Evolutionary conservation across 1,140 invertebrate species (phyloP), one percentile per base, ranked within the genome.

Genomic region (Brachionus plicatilis): DNA sequence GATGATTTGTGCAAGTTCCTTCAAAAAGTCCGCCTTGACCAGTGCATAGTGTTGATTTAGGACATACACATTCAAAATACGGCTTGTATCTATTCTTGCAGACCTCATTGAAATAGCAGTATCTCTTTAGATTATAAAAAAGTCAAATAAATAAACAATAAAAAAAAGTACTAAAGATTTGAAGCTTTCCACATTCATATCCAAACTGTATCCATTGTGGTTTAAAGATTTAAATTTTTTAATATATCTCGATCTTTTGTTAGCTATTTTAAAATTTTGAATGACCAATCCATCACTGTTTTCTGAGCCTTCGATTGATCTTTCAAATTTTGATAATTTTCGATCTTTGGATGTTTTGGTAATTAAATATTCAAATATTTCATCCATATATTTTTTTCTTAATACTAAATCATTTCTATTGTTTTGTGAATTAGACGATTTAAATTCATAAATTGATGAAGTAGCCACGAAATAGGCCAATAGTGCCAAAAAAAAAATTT

Each of bases 51-150:
- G 79, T 82, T 41, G 79, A 82, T 8, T 17, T 82, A 8, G 79
- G 79, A 82, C 79, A 82, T 41, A 60, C 60, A n/a, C 79, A 82
- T 68, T 82, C 79, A 68, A 82, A 82, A 33, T 60, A 82, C 29
- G 53, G 53, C 20, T 60, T 60, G 37, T 60, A 68, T 60, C 37
- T 60, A n/a, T 68, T 68, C 43, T 60, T 60, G 60, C 79, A 82
- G 0, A 82, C 50, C 56, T 82, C 53, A 68, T 82, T 82, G 43
- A 41, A 82, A 68, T 82, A 33, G 43, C 79, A 82, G 33, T 65
- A 65, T 41, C 53, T 68, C 79, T 82, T 37, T n/a, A 56, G 53
- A 80, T 37, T 37, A 80, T n/a, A 53, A 82, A 20, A 78, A 78
- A 78, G 4, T 78, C 24, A 78, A 1, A 45, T 47, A 45, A 78